A percentile compares a stretch with the other conserved stretches of the same genome.
Conservation (phyloP, 1,140 invertebrate species). For the Sarcophaga peregrina region DNA sequence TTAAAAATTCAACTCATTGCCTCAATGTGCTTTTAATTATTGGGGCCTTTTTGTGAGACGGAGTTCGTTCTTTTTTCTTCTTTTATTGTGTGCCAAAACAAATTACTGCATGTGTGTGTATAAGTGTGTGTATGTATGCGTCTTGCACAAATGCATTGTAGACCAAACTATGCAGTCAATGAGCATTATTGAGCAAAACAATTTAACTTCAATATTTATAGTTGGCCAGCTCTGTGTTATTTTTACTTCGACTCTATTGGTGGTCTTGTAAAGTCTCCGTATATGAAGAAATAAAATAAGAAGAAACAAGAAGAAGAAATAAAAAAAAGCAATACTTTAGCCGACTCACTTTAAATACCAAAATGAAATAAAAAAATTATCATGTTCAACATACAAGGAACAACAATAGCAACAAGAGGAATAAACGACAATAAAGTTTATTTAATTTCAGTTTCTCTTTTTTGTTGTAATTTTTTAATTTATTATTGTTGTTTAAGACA, state of each 20-base stretch:
- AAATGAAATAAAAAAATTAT: no score
- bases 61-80: background rate
- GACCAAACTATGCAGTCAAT: background rate
- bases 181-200: background rate
- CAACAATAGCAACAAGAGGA: no score
- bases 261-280: background rate
- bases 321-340: background rate
- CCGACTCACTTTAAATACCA: slow-evolving; percentile 9
- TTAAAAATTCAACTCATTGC: slow-evolving; percentile 15
- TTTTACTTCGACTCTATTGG: background rate
- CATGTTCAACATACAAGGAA: background rate
- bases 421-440: background rate
- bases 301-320: background rate
- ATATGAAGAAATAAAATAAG: background rate
- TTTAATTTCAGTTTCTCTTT: background rate
- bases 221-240: background rate
- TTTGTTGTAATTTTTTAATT: background rate
- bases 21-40: slow-evolving; percentile 1
- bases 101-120: no score
- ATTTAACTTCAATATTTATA: background rate
- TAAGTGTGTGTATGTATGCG: background rate
- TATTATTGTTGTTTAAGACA: background rate
- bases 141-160: background rate
- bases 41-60: background rate
- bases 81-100: background rate